Evolutionary conservation across 2,797 vertebrate species (phyloP).

Genomic region (Danio choprae): DNA sequence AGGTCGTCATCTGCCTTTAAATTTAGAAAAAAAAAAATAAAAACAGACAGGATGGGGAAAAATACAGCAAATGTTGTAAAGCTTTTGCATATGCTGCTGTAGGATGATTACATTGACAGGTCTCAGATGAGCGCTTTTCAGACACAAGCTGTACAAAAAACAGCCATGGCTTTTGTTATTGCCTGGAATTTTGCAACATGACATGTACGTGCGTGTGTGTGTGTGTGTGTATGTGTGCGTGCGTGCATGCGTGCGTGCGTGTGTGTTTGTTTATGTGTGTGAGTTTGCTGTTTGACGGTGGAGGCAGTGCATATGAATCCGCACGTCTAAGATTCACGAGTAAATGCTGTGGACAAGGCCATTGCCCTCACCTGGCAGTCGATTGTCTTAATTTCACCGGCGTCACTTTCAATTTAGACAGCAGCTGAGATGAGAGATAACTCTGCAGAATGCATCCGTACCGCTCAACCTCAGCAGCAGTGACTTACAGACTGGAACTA

Average conservation of each 20-base stretch:
- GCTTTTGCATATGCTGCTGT: not conserved
- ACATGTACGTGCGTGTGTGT: not conserved
- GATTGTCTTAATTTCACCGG: constrained; percentile 56
- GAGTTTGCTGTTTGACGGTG: not conserved
- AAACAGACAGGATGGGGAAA: constrained; percentile 24
- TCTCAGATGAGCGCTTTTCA: constrained; percentile 17
- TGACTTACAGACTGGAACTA: not conserved
- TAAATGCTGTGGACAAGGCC: constrained; percentile 54
- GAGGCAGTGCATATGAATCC: constrained; percentile 8
- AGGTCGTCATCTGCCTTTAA: constrained; percentile 30
- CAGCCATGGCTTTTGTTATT: not conserved
- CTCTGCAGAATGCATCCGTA: constrained; percentile 13
- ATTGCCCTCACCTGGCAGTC: constrained; percentile 48
- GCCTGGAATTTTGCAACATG: constrained; percentile 4
- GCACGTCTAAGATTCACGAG: constrained; percentile 7
- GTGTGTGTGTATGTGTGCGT: not conserved
- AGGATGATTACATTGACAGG: constrained; percentile 25
- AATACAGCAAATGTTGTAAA: not conserved
- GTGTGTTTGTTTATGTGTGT: not conserved
- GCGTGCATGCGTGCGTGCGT: not conserved
- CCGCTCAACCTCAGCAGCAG: constrained; percentile 4
- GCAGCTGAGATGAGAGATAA: constrained; percentile 47
- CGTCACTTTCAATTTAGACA: constrained; percentile 57
- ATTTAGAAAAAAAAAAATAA: constrained; percentile 47
- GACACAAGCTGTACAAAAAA: constrained; percentile 9